Conservation (phyloP, 1,140 invertebrate species). For the Drosophila ambigua region DNA sequence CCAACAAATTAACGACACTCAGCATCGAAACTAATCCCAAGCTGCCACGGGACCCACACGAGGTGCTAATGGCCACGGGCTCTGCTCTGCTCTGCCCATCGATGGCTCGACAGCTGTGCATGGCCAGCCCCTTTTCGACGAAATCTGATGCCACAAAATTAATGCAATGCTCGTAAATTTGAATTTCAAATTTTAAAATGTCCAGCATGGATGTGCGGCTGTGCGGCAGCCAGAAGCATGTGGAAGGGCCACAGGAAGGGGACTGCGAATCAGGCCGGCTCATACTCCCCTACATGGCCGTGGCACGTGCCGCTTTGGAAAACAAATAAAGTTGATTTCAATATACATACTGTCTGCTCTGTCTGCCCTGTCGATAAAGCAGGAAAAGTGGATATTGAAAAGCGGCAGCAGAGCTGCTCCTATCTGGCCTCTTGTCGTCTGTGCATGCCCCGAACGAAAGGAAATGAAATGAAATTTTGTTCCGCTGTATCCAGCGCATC, state of each 20-base stretch:
- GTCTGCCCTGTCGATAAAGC: slow-evolving; percentile 19
- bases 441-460: slow-evolving; percentile 39
- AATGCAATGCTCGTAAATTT: slow-evolving; percentile 73
- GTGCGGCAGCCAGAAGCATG: too few species aligned
- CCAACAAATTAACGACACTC: slow-evolving; percentile 46
- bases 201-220: slow-evolving; percentile 1
- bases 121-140: slow-evolving; percentile 49
- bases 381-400: slow-evolving; percentile 8
- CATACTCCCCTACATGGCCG: not conserved
- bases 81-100: too few species aligned
- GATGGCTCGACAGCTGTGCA: slow-evolving; percentile 34
- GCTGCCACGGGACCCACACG: slow-evolving; percentile 2
- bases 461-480: slow-evolving; percentile 25
- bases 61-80: not conserved
- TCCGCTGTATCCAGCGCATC: not conserved
- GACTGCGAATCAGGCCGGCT: not conserved
- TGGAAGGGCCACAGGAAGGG: not conserved
- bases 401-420: not conserved
- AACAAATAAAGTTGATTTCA: too few species aligned
- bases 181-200: slow-evolving; percentile 73
- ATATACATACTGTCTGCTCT: not conserved
- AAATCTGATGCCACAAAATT: slow-evolving; percentile 62
- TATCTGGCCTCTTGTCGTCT: slow-evolving; percentile 5
- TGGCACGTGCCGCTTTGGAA: slow-evolving; percentile 4
- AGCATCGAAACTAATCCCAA: slow-evolving; percentile 49